phyloP scores from a whole-genome alignment of 2,113 vertebrate genomes.

The Sylvilagus bachmani region DNA sequence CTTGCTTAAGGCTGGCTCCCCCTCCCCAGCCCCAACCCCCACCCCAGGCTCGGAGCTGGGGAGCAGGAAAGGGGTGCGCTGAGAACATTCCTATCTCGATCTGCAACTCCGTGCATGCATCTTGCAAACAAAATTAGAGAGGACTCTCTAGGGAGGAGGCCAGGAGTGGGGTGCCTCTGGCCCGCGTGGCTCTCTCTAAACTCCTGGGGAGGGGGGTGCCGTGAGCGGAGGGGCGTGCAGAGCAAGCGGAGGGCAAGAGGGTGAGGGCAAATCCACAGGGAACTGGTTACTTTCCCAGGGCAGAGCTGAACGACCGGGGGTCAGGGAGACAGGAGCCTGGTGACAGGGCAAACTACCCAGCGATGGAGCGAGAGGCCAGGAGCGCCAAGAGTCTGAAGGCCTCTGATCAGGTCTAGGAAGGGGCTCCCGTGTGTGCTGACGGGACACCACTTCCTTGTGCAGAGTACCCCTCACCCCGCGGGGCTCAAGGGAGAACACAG shows the following conservation, averaged over 20 bases:
- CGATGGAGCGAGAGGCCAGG: too few species aligned
- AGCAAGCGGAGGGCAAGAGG: background rate
- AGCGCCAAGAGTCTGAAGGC: too few species aligned
- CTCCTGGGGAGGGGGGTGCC: background rate
- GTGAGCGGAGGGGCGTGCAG: background rate
- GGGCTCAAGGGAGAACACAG: background rate
- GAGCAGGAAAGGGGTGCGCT: background rate
- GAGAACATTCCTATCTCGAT: background rate
- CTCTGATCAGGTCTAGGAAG: background rate
- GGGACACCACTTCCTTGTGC: background rate
- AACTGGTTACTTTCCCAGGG: too few species aligned
- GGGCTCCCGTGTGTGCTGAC: rapidly evolving
- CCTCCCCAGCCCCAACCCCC: background rate
- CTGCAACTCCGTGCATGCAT: conserved; percentile 49
- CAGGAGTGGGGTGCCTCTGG: background rate
- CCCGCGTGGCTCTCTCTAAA: background rate
- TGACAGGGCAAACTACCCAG: background rate
- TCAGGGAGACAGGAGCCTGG: background rate
- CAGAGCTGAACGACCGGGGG: background rate
- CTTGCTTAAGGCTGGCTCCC: conserved; percentile 66
- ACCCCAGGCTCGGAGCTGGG: conserved; percentile 4
- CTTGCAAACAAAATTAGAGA: background rate
- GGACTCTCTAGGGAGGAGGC: background rate
- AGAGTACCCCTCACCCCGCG: too few species aligned
- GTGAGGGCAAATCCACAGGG: too few species aligned